Base-by-base conservation (phyloP, 2,888 invertebrate species). In the Eupithecia tripunctaria region DNA sequence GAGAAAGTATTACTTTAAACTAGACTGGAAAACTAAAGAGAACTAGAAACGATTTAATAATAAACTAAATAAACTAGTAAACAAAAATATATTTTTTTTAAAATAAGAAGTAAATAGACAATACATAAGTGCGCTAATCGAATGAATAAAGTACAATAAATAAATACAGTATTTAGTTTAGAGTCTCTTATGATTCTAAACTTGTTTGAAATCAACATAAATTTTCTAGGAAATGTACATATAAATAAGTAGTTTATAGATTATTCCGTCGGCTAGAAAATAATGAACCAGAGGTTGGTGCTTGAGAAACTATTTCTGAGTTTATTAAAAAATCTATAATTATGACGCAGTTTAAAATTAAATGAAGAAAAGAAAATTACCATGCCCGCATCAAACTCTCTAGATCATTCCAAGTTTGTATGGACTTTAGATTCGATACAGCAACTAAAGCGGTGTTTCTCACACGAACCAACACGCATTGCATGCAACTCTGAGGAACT, bases 401-500 rank as follows among this genome's bases (percentile, higher is more conserved):
- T 18, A 12, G 14, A 41, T 15, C 15, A 41, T 41, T 5, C 15
- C 1, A 47, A 47, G 47, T 43, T n/a, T 43, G 18, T n/a, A n/a
- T 18, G 47, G n/a, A 47, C 47, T 47, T n/a, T 15, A 21, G 10
- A 21, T 51, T 51, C 10, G 21, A 21, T 51, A 3, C 10, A 51
- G 51, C 51, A 27, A 60, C 60, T 60, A 60, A 29, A 60, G 15
- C 60, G 18, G 29, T 41, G 21, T 14, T 47, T n/a, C 38, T 27
- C 36, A 32, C 67, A 10, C 12, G 47, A 2, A 56, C 29, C 12
- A 38, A 70, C 67, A 72, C 76, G 75, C 76, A 75, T 63, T 64
- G 74, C 73, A 76, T 80, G 81, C 77, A 78, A 78, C 78, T 78
- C 32, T 32, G 62, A 79, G 78, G 70, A 77, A 76, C 76, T 82